Evolutionary conservation across 2,113 vertebrate species (phyloP), one percentile per base, ranked within the genome.

Genomic region (Amphilophus citrinellus): DNA sequence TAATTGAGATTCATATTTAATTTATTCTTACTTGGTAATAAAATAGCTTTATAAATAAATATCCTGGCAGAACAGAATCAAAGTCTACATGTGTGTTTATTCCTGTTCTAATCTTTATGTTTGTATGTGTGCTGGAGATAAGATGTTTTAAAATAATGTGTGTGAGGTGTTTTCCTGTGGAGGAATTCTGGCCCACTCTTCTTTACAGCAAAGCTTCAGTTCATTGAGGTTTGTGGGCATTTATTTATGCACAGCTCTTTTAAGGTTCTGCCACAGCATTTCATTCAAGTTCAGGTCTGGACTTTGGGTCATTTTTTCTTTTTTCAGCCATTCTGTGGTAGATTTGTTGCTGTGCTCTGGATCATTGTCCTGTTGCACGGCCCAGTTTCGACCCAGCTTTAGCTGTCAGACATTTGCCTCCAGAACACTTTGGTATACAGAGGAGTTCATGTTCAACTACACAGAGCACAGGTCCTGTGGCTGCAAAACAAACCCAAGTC

Each of bases 281-380:
- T 62, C 0, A 61, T 32, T 61, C 3, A 32, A 17, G 0, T 61
- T 17, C 6, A 61, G 27, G 9, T 61, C 15, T 61, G 27, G 15
- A 32, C 60, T 30, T 61, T 32, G 17, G 27, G 30, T 15, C 27
- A 61, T 17, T 8, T 61, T 18, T 61, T 1, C 1, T 32, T 39
- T 39, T 65, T 39, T 39, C 39, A 42, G 35, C 3, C 35, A 65
- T 0, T 65, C 39, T 66, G 39, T 47, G 27, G 39, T 47, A 17
- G 8, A 47, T 68, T 68, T 68, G 63, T 37, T 37, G 8, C 3
- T 68, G 44, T 3, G 14, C 39, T 66, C 42, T 39, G 39, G 63
- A 3, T 50, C 47, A 50, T 44, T 66, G 0, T 66, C 42, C 37
- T 0, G 0, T 66, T 44, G 39, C 0, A 42, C 11, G 14, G 5